Evolutionary conservation across 1,140 invertebrate species (phyloP), one percentile per base, ranked within the genome.

Genomic region (Euura saliciscinereae): DNA sequence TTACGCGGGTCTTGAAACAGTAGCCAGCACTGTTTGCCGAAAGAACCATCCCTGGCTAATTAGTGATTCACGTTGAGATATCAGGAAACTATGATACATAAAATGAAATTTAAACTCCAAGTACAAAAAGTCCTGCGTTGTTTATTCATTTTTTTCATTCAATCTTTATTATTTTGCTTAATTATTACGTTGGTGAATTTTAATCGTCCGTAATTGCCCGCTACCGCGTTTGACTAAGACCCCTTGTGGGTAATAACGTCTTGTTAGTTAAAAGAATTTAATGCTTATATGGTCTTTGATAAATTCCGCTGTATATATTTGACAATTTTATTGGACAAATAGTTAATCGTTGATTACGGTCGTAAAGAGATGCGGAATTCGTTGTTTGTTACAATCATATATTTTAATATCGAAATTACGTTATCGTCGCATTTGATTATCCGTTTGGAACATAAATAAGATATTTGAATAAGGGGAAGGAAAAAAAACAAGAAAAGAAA

Each of bases 61-160:
- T 87, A 87, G 85, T 83, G 86, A 87, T 87, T 84, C 84, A 83
- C 85, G 85, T 80, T 78, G 80, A 84, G 85, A 87, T 85, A 87
- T 85, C 83, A 81, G 72, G 73, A 77, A 76, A 82, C 80, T 85
- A 86, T 83, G 79, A 80, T 79, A 79, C 82, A 86, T 86, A 28
- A 28, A 28, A 28, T 28, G 28, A 28, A 28, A 28, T 28, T 28
- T 28, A 28, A 28, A 28, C 28, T 28, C 28, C 28, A 1, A 28
- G 8, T 59, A 59, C 51, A n/a, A 59, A 59, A 59, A 59, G 8
- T 59, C 51, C 8, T n/a, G 51, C 51, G 51, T 59, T 59, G 28
- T 28, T 28, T 28, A 28, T 28, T 28, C 28, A 28, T 28, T 28
- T 28, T 28, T 28, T 28, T 28, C 28, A 28, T 28, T 28, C 28